phyloP scores from a whole-genome alignment of 2,797 vertebrate genomes.

The Oryzias dopingdopingensis region DNA sequence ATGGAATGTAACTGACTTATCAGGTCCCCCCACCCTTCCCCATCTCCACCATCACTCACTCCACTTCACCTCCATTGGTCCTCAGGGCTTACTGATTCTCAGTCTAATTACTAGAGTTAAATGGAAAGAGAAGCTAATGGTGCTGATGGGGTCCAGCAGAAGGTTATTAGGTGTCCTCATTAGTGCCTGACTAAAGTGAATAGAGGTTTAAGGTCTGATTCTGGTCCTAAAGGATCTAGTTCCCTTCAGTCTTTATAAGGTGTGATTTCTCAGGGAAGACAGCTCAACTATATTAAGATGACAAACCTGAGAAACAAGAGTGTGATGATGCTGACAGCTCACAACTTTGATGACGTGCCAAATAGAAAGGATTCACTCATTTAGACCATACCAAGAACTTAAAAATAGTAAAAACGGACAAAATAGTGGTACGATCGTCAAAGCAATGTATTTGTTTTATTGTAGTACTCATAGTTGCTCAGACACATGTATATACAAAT shows the following conservation, averaged over 20 bases:
- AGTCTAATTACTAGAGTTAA: conserved; percentile 76
- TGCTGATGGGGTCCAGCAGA: conserved; percentile 75
- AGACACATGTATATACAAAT: conserved; percentile 99
- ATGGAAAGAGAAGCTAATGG: conserved; percentile 75
- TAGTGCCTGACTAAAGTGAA: conserved; percentile 66
- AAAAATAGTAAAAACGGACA: conserved; percentile 9
- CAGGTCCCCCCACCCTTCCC: neutral
- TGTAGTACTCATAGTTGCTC: conserved; percentile 98
- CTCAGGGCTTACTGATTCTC: conserved; percentile 60
- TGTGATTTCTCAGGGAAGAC: conserved; percentile 22
- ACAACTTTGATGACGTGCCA: conserved; percentile 14
- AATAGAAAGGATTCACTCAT: neutral
- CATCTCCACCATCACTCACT: neutral
- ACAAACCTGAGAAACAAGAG: conserved; percentile 13
- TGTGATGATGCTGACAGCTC: neutral
- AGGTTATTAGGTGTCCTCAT: conserved; percentile 79
- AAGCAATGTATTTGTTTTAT: conserved; percentile 84
- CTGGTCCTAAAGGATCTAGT: conserved; percentile 67
- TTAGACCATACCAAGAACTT: neutral
- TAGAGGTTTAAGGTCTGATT: conserved; percentile 72
- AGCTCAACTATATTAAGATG: conserved; percentile 5
- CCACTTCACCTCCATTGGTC: conserved; percentile 39
- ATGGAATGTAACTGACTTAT: conserved; percentile 46
- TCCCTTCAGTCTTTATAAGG: conserved; percentile 41
- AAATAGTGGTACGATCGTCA: conserved; percentile 66